phyloP scores from a whole-genome alignment of 2,797 vertebrate species.

The Borostomias antarcticus region DNA sequence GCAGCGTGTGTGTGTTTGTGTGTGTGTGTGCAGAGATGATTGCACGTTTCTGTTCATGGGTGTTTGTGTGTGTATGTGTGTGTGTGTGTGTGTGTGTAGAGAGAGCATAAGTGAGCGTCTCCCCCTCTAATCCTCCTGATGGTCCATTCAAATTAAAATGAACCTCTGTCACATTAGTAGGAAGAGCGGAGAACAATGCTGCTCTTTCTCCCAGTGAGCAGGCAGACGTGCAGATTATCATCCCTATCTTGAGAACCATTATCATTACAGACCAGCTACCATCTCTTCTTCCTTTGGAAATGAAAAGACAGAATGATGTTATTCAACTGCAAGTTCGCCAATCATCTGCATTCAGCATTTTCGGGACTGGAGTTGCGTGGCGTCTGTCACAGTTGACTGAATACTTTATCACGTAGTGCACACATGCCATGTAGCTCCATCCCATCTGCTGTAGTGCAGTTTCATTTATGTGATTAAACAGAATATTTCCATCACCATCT shows the following conservation, averaged over 20 bases:
- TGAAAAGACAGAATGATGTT: conserved; percentile 34
- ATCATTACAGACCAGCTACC: conserved; percentile 60
- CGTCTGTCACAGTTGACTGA: conserved; percentile 34
- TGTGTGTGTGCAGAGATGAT: too few relatives aligned
- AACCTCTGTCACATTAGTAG: conserved; percentile 72
- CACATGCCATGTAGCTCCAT: conserved; percentile 18
- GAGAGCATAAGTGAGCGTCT: conserved; percentile 13
- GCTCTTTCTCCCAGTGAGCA: conserved; percentile 67
- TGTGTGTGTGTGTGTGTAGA: conserved; percentile 17
- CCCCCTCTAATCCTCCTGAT: conserved; percentile 58
- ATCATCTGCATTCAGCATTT: conserved; percentile 17
- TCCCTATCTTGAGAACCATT: conserved; percentile 62
- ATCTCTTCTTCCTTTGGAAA: conserved; percentile 34
- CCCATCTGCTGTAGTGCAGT: not conserved
- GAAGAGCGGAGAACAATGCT: conserved; percentile 69
- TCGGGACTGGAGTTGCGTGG: not conserved
- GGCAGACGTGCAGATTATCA: conserved; percentile 68
- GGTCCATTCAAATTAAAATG: conserved; percentile 77
- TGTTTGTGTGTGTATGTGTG: conserved; percentile 17
- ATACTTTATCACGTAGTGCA: conserved; percentile 40
- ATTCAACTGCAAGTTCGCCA: conserved; percentile 34
- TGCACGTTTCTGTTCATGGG: not conserved
- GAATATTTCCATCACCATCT: too few relatives aligned
- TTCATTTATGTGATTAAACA: not conserved
- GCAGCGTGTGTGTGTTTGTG: not conserved